Percentiles rank a stretch among this genome's conserved stretches.
Conservation (phyloP, 30 jellyfish, hydroid and myxozoan genomes). For the Aurelia sp. region DNA sequence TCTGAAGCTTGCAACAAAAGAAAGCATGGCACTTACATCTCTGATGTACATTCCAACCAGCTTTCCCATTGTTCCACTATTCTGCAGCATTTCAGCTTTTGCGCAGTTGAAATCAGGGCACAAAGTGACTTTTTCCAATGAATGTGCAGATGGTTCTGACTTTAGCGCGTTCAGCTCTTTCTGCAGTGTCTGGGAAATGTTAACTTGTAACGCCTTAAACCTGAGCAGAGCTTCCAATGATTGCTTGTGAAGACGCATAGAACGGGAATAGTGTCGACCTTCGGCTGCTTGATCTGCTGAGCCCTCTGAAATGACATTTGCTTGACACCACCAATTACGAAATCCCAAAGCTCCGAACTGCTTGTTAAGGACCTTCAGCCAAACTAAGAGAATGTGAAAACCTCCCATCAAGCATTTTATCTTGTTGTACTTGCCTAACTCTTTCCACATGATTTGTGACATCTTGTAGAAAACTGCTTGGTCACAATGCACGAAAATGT, state of each 20-base stretch:
- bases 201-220: neutral
- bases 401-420: conserved; percentile 57
- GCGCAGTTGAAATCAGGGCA: conserved; percentile 36
- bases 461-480: conserved; percentile 46
- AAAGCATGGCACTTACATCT: conserved; percentile 59
- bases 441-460: conserved; percentile 13
- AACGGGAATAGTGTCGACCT: conserved; percentile 63
- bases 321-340: conserved; percentile 52
- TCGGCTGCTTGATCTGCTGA: conserved; percentile 72
- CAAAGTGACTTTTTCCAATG: conserved; percentile 48
- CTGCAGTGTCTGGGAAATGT: conserved; percentile 62
- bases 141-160: conserved; percentile 48
- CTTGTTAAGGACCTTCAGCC: conserved; percentile 60
- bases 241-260: conserved; percentile 59
- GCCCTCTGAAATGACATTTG: conserved; percentile 63
- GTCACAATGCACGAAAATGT: conserved; percentile 60
- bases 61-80: conserved; percentile 55
- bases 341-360: conserved; percentile 35
- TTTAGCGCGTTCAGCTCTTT: conserved; percentile 40
- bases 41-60: conserved; percentile 41
- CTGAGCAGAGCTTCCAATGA: conserved; percentile 55
- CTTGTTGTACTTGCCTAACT: conserved; percentile 50
- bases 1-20: conserved; percentile 35
- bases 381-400: conserved; percentile 51
- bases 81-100: conserved; percentile 61